Conservation (phyloP, 2,797 vertebrate species). For the Oophaga sylvatica region DNA sequence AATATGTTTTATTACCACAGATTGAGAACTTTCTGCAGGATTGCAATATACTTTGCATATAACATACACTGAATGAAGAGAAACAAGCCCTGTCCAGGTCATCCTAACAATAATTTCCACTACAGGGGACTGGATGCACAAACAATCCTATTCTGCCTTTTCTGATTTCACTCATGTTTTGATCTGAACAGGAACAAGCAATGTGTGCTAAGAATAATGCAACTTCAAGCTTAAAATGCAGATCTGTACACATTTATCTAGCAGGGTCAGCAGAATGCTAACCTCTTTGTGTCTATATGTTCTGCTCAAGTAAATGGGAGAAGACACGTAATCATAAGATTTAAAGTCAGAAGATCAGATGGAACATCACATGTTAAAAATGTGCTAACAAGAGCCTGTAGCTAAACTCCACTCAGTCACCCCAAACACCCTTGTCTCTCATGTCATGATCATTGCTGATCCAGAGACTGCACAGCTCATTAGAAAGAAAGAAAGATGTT, state of each 20-base stretch:
- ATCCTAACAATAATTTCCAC: constrained; percentile 24
- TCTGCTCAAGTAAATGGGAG: constrained; percentile 36
- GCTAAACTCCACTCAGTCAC: constrained; percentile 18
- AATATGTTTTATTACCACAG: neutral
- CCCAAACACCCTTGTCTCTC: constrained; percentile 5
- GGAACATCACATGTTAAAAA: constrained; percentile 25
- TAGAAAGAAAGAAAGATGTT: constrained; percentile 61
- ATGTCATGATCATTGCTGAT: neutral
- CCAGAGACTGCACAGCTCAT: neutral
- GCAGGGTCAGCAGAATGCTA: constrained; percentile 43
- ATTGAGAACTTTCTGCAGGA: neutral
- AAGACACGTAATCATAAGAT: constrained; percentile 53
- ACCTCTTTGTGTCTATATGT: constrained; percentile 41
- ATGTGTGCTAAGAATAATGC: constrained; percentile 14
- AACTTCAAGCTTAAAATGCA: constrained; percentile 29
- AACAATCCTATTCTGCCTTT: constrained; percentile 18
- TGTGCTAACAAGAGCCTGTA: constrained; percentile 44
- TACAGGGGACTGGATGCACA: constrained; percentile 12
- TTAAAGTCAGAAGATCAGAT: constrained; percentile 54
- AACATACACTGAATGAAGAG: neutral
- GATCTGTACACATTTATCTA: constrained; percentile 5
- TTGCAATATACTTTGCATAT: neutral
- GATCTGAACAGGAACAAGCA: neutral
- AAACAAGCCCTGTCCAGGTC: constrained; percentile 4
- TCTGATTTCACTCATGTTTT: constrained; percentile 31